These are phyloP conservation scores for Tichodroma muraria DNA, from an alignment of 2,113 vertebrate genomes.

Conservation along the genomic window DNA sequence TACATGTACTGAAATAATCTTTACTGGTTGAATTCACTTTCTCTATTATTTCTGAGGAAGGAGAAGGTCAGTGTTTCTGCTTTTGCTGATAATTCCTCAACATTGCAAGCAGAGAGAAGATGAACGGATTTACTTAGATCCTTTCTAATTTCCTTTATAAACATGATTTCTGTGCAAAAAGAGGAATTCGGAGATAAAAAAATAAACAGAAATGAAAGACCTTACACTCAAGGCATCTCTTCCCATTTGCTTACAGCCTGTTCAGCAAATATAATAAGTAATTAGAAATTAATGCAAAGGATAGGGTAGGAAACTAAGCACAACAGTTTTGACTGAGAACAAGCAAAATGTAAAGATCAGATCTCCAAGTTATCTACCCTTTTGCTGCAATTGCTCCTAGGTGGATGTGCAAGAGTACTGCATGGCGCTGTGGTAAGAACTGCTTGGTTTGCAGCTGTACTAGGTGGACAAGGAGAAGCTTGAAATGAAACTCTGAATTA, in stretches of 20 bases:
- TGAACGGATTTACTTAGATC: neutral
- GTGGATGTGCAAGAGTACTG: neutral
- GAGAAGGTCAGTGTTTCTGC: neutral
- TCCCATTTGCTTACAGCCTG: neutral
- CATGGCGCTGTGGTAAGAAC: rapidly evolving
- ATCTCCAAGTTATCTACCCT: neutral
- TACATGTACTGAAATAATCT: neutral
- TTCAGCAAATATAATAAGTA: neutral
- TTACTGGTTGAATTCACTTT: neutral
- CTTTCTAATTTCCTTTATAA: neutral
- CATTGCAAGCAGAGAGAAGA: neutral
- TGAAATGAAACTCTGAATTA: neutral
- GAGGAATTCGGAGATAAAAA: neutral
- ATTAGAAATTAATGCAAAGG: neutral
- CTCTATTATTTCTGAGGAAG: neutral
- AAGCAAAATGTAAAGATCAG: neutral
- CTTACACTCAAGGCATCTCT: neutral
- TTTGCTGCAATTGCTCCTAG: neutral
- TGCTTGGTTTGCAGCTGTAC: neutral
- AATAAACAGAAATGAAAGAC: neutral
- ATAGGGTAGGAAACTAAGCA: neutral
- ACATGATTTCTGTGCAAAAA: neutral
- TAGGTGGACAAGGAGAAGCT: neutral
- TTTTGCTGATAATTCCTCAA: neutral
- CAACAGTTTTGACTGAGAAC: neutral